These are phyloP conservation scores for Plemyria rubiginata DNA, from an alignment of 2,888 invertebrate genomes.

Conservation along the genomic window DNA sequence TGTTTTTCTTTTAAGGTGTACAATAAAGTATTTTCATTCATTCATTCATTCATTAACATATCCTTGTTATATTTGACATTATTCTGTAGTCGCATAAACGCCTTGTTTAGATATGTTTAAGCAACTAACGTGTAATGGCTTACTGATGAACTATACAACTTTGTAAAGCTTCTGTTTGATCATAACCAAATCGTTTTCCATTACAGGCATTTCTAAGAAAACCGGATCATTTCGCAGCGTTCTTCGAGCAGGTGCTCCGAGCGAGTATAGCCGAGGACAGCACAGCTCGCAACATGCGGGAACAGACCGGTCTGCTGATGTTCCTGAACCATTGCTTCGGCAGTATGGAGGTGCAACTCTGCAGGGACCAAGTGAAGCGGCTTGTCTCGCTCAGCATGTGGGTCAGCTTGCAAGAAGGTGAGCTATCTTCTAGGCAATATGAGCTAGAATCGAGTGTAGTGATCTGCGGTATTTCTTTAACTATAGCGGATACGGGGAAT, in stretches of 20 bases:
- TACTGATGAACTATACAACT: no score
- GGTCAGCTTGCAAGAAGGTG: constrained; percentile 83
- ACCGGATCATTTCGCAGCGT: constrained; percentile 90
- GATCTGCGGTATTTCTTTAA: no score
- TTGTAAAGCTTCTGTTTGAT: background rate
- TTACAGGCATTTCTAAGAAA: constrained; percentile 90
- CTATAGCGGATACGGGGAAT: no score
- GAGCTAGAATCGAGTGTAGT: background rate
- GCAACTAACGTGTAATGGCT: no score
- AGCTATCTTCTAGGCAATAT: background rate
- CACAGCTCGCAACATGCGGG: constrained; percentile 79
- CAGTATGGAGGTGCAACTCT: constrained; percentile 97
- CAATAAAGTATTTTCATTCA: no score
- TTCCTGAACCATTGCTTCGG: constrained; percentile 99
- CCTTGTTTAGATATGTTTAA: no score
- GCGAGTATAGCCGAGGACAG: constrained; percentile 88
- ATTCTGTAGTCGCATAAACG: no score
- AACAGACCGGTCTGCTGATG: constrained; percentile 94
- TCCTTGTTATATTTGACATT: no score
- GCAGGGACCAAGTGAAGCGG: constrained; percentile 95
- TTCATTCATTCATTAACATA: no score
- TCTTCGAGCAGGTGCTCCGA: constrained; percentile 92
- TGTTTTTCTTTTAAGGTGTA: no score
- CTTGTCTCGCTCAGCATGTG: constrained; percentile 97
- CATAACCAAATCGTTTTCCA: background rate